Percentiles rank a stretch among this genome's conserved stretches.
Evolutionary conservation across 1,140 invertebrate species (phyloP).

Genomic region (Apolygus lucorum): DNA sequence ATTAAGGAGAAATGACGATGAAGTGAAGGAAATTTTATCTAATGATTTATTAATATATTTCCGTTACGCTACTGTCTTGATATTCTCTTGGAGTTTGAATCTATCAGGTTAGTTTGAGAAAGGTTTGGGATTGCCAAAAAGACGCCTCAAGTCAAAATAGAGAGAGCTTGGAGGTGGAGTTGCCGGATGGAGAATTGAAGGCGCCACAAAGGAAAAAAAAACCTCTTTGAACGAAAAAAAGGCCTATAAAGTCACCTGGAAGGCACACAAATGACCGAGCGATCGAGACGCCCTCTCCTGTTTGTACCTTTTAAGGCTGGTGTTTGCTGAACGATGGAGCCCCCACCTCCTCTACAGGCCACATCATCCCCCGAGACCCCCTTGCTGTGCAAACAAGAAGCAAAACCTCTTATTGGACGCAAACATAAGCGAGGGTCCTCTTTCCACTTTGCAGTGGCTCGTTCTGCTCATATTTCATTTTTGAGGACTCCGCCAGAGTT

Average conservation of each 20-base stretch:
- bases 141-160: no score
- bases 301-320: constrained; percentile 1
- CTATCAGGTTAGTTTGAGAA: no score
- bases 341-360: not conserved
- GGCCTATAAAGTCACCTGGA: not conserved
- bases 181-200: not conserved
- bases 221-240: not conserved
- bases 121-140: no score
- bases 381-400: not conserved
- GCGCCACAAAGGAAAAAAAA: not conserved
- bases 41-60: no score
- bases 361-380: not conserved
- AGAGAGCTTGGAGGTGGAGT: no score
- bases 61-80: no score
- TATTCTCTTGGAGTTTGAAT: no score
- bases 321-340: not conserved
- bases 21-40: no score
- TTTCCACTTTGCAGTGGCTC: not conserved
- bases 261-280: not conserved
- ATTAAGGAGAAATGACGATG: no score
- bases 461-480: not conserved
- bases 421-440: no score
- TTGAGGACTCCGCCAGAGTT: no score
- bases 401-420: not conserved
- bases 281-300: not conserved